Evolutionary conservation across 2,113 vertebrate species (phyloP).

Genomic region (Sylvietta virens): DNA sequence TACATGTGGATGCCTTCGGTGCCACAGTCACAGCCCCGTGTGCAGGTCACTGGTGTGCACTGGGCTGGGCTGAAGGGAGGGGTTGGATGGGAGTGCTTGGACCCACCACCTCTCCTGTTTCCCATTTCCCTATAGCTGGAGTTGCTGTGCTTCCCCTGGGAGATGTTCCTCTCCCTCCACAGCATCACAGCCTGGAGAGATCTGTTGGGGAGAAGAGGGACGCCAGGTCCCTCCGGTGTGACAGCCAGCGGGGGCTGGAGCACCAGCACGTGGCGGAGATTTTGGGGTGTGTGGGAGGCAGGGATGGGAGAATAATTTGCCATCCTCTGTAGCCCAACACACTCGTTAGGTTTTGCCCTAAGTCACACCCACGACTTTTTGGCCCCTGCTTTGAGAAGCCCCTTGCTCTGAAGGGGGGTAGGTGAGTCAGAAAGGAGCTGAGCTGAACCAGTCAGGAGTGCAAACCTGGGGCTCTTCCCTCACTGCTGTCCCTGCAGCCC

Average conservation of each 20-base stretch:
- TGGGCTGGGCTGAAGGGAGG: not conserved
- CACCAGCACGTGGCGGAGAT: fast-evolving
- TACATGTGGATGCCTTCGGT: fast-evolving
- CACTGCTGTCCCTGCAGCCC: conserved; percentile 66
- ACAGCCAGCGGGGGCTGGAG: not conserved
- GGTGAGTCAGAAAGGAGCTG: not conserved
- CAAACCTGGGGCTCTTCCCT: not conserved
- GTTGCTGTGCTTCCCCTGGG: not conserved
- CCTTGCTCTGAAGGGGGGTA: not conserved
- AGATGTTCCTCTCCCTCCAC: not conserved
- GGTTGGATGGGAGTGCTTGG: not conserved
- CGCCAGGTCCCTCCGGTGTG: not conserved
- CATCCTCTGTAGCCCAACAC: not conserved
- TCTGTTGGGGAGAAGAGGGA: not conserved
- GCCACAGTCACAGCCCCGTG: fast-evolving
- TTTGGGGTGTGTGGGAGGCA: not conserved
- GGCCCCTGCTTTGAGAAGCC: not conserved
- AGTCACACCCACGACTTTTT: not conserved
- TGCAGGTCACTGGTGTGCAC: not conserved
- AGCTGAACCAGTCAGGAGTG: not conserved
- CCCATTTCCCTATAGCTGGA: not conserved
- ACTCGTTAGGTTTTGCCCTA: not conserved
- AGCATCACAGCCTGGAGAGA: not conserved
- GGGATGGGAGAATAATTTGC: not conserved
- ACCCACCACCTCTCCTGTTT: not conserved